Evolutionary conservation across 2,888 invertebrate genomes (phyloP), one percentile per base, ranked within the genome.

Genomic region (Acleris emargana): DNA sequence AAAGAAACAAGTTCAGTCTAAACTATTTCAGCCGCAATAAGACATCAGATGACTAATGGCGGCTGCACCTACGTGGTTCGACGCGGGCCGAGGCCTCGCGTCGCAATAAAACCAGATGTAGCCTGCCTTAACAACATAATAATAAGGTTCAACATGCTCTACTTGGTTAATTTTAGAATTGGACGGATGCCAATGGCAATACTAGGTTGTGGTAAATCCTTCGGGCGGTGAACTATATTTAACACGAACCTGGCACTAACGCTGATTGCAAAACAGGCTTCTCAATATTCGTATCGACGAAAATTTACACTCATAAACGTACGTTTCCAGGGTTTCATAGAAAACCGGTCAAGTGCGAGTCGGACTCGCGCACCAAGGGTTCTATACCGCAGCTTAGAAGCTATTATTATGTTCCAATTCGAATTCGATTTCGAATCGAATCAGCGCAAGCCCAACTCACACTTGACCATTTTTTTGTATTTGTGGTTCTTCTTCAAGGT

Each of bases 181-280:
- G 64, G 64, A 22, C 16, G 54, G 9, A 17, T 43, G 64, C 64
- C 64, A 64, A 60, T 64, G 59, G 64, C 64, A 64, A 59, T 58
- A 55, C 59, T 64, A 64, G 59, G 64, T 64, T 64, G 59, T 64
- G 59, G 64, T 49, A 59, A 64, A 54, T 64, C 64, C 64, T 64
- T 50, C 28, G 54, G 58, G 58, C 53, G 63, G 59, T 18, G 49
- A 47, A 59, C 59, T 64, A 64, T 43, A 64, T 60, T 64, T 64
- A 64, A 59, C 64, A 59, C 38, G 9, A 13, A 38, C 59, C 54
- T 64, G 64, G 64, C 64, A 64, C 49, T 25, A 20, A 51, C 25
- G 59, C 38, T 43, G 57, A 54, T 60, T 60, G 59, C 54, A 55
- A 59, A 55, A 64, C 59, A 64, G 64, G 64, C 64, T 64, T 59